Conservation (phyloP, 1,140 invertebrate genomes). For the Neotoxoptera formosana region DNA sequence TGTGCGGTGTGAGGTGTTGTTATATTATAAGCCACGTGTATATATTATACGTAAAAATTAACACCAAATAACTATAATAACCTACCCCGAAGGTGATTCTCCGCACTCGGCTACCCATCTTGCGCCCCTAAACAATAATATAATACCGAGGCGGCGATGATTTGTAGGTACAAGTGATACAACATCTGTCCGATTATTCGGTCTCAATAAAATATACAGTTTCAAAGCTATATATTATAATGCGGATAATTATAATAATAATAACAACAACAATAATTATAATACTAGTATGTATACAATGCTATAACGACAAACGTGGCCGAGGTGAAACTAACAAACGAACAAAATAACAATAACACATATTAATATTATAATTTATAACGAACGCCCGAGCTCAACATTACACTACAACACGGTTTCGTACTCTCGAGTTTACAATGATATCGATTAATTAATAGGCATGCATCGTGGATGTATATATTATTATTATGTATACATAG, state of each 20-base stretch:
- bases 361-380: neutral
- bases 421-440: neutral
- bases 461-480: neutral
- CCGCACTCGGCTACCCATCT: neutral
- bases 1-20: no score
- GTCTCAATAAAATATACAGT: constrained; percentile 7
- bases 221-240: neutral
- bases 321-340: neutral
- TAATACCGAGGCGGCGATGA: neutral
- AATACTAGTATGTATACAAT: neutral
- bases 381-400: neutral
- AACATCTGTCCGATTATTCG: constrained; percentile 41
- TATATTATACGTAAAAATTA: neutral
- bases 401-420: neutral
- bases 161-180: neutral
- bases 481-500: neutral
- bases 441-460: neutral
- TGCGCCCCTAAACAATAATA: neutral
- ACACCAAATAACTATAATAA: neutral
- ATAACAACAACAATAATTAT: no score
- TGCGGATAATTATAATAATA: neutral
- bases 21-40: neutral
- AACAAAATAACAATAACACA: neutral
- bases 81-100: neutral
- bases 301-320: neutral